Conservation (phyloP, 2,888 invertebrate genomes). For the Apamea monoglypha region DNA sequence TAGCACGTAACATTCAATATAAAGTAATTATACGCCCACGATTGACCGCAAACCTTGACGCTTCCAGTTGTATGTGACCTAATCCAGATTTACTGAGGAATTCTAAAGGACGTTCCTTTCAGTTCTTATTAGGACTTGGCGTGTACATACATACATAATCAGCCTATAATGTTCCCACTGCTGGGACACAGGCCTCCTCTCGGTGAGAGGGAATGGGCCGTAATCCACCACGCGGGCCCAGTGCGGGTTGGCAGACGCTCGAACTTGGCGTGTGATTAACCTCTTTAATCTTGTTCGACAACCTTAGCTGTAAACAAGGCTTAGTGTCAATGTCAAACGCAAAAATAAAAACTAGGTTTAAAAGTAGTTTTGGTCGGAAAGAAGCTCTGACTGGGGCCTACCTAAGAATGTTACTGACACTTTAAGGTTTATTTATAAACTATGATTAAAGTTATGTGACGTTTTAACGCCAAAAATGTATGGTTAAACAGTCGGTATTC, state of each 20-base stretch:
- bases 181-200: too few species aligned
- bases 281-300: conserved; percentile 1
- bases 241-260: too few species aligned
- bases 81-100: conserved; percentile 56
- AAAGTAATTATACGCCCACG: conserved; percentile 68
- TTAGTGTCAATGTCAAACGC: neutral
- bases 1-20: conserved; percentile 58
- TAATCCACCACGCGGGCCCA: too few species aligned
- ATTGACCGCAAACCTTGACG: conserved; percentile 65
- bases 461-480: neutral
- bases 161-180: too few species aligned
- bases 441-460: neutral
- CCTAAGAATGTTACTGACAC: neutral
- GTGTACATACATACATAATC: too few species aligned
- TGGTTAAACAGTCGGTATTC: neutral
- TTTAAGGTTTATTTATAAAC: neutral
- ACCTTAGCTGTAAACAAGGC: conserved; percentile 10
- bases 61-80: conserved; percentile 63
- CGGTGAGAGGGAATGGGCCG: too few species aligned
- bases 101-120: conserved; percentile 55
- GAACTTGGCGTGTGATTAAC: conserved; percentile 9
- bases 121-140: conserved; percentile 33
- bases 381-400: neutral
- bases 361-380: neutral
- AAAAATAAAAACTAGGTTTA: too few species aligned